Conservation (phyloP, 2,113 vertebrate species). For the Platichthys flesus region DNA sequence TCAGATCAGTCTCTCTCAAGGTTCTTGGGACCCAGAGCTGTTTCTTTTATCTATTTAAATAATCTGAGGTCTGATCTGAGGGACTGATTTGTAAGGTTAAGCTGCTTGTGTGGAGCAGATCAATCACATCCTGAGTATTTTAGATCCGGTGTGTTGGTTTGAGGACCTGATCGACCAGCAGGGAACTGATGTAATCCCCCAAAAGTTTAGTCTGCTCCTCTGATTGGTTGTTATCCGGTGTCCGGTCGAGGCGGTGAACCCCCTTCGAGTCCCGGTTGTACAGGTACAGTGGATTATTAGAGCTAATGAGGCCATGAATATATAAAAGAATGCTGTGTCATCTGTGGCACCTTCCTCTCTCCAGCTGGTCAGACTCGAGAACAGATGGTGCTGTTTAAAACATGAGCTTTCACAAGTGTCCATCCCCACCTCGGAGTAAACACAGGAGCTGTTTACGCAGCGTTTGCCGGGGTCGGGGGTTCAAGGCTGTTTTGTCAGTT, state of each 20-base stretch:
- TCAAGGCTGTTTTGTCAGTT: conserved; percentile 25
- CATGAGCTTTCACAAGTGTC: conserved; percentile 46
- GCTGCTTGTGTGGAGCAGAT: neutral
- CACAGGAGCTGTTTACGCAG: neutral
- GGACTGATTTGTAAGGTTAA: neutral
- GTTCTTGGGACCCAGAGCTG: neutral
- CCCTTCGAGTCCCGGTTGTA: conserved; percentile 8
- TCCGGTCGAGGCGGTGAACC: neutral
- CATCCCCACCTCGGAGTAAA: conserved; percentile 25
- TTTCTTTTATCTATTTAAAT: neutral
- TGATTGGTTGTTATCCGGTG: neutral
- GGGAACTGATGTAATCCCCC: too few relatives aligned
- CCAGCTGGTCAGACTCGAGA: conserved; percentile 39
- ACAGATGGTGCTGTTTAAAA: conserved; percentile 64
- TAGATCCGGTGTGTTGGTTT: neutral
- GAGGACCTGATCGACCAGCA: neutral
- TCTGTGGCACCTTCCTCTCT: conserved; percentile 29
- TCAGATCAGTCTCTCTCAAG: neutral
- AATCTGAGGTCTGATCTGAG: neutral
- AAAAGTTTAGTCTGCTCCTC: neutral
- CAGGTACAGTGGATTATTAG: conserved; percentile 26
- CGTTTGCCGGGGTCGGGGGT: conserved; percentile 1
- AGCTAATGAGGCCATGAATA: conserved; percentile 42
- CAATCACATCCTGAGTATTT: neutral
- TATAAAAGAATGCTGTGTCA: conserved; percentile 25